Evolutionary conservation across 2,797 vertebrate genomes (phyloP).

Genomic region (Ctenosaura bakeri): DNA sequence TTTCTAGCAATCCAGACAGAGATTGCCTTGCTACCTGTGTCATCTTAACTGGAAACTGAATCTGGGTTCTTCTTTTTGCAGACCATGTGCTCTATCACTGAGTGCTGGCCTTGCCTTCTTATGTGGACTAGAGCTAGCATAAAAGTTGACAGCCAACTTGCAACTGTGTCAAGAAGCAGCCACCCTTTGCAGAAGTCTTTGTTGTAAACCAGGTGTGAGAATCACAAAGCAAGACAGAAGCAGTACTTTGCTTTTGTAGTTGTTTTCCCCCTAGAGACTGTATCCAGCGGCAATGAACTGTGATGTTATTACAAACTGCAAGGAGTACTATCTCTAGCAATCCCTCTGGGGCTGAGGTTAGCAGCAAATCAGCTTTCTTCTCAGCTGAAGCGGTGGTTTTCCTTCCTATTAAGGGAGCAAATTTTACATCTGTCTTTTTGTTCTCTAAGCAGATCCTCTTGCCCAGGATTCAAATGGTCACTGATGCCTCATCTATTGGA

Average conservation of each 20-base stretch:
- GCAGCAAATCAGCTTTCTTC: constrained; percentile 32
- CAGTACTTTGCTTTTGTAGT: not conserved
- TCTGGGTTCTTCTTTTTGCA: too few relatives aligned
- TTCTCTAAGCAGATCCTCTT: constrained; percentile 19
- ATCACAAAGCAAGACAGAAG: constrained; percentile 15
- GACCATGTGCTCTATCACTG: not conserved
- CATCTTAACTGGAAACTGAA: not conserved
- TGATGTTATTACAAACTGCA: constrained; percentile 33
- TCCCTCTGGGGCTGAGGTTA: constrained; percentile 31
- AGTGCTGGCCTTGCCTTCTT: not conserved
- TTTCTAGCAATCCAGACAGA: not conserved
- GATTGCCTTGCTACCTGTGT: not conserved
- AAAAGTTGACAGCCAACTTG: not conserved
- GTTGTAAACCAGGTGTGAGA: constrained; percentile 42
- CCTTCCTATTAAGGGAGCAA: constrained; percentile 36
- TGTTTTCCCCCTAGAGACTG: not conserved
- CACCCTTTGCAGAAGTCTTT: not conserved
- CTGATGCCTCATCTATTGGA: not conserved
- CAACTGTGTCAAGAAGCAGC: constrained; percentile 26
- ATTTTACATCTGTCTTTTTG: constrained; percentile 31
- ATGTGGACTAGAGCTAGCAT: not conserved
- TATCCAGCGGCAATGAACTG: constrained; percentile 20
- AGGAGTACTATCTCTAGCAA: not conserved
- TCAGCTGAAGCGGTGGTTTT: constrained; percentile 32
- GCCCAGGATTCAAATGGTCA: not conserved